Evolutionary conservation across 2,113 vertebrate species (phyloP), one percentile per base, ranked within the genome.

Genomic region (Tonatia bakeri): DNA sequence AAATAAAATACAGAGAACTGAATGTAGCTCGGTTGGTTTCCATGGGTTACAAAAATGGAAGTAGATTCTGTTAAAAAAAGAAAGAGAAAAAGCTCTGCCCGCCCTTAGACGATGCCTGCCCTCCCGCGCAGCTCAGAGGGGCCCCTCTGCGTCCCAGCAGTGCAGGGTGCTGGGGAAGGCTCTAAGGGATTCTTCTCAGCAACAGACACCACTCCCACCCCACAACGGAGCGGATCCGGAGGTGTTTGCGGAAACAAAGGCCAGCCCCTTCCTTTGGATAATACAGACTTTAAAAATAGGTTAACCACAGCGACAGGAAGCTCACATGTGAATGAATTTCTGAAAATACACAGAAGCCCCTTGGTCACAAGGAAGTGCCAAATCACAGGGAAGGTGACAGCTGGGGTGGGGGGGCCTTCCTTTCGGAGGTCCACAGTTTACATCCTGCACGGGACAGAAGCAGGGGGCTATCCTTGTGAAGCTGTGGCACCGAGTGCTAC

Each of bases 31-130:
- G 0, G 24, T 13, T 77, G 45, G 83, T 94, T 82, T 79, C 61
- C 50, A 43, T 36, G 80, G 80, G 50, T 94, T 89, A 86, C 67
- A 82, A 54, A 91, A 82, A 89, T 15, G 36, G 88, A 94, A 89
- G 36, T 20, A n/a, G 82, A 45, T 38, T 70, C 19, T 72, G 7
- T 54, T 89, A 3, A n/a, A 52, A 87, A 33, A 26, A 28, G 22
- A 47, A 33, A 22, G 50, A 28, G 20, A 2, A 47, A 20, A 70
- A 13, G 38, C 40, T 45, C 59, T 83, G 31, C 54, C 92, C 50
- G 50, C 36, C 24, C 38, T 84, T 47, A 64, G 81, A 67, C 36
- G 54, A 69, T 47, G 64, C 81, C 5, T 3, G 14, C 9, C 20
- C 38, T 26, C n/a, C 61, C 8, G 2, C 4, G 3, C n/a, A 45